Evolutionary conservation across 2,113 vertebrate species (phyloP), one percentile per base, ranked within the genome.

Genomic region (Carassius auratus): DNA sequence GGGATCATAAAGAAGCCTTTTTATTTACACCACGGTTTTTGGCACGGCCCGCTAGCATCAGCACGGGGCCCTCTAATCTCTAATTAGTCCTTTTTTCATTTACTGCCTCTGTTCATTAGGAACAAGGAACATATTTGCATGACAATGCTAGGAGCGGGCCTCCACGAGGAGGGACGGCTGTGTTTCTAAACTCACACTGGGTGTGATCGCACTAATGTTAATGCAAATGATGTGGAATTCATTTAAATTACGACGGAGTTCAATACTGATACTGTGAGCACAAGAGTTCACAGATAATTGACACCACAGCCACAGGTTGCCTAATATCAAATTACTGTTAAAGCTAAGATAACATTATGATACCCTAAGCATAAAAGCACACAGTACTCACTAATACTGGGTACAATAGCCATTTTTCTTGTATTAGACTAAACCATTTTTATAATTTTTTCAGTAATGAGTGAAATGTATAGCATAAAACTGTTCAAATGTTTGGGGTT

Each of bases 91-190:
- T 89, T 84, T 91, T 30, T 89, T 92, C 93, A 93, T 93, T 89
- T 91, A 90, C 90, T 92, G 90, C 88, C 92, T 92, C 90, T 93
- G 94, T 94, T 94, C 93, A 93, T 94, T 94, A 93, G 90, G 85
- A 92, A 93, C 89, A 91, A 92, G 93, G 86, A 89, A 88, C 90
- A 92, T 90, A 93, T 94, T 95, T 93, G 91, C 91, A 92, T 93
- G 89, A 93, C 91, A 94, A 90, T 90, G 86, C 89, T 90, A 76
- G 84, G 75, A 86, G 85, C 88, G 90, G 84, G 87, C 89, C 12
- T 83, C 71, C 55, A 74, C 30, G 57, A 45, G 77, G 61, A 52
- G 36, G 21, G 36, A 38, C 33, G 76, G 13, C 45, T 61, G 55
- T 62, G 61, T 21, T 52, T 66, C 75, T 38, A 76, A 81, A 81